phyloP scores from a whole-genome alignment of 2,113 vertebrate species.

The Colius striatus region DNA sequence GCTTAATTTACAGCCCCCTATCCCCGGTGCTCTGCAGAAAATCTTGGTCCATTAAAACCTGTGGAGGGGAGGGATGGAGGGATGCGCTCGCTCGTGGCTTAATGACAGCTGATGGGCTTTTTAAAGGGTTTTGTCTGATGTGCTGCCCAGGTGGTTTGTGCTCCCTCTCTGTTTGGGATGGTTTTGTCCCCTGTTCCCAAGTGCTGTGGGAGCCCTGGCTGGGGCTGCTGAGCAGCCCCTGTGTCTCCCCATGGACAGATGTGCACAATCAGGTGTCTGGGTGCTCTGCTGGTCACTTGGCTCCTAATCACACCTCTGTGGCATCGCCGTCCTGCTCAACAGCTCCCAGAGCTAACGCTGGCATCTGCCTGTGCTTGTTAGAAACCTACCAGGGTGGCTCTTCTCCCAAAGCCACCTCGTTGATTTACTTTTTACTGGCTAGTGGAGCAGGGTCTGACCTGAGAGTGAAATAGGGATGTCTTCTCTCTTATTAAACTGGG shows the following conservation, averaged over 20 bases:
- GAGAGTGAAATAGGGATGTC: fast-evolving
- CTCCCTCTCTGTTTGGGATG: not conserved
- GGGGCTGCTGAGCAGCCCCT: not conserved
- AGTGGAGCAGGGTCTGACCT: fast-evolving
- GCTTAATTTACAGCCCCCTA: not conserved
- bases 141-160: too few relatives aligned
- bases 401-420: not conserved
- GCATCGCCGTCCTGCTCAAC: not conserved
- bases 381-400: not conserved
- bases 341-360: not conserved
- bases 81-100: not conserved
- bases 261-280: not conserved
- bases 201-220: not conserved
- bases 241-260: fast-evolving
- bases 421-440: not conserved
- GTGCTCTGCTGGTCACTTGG: not conserved
- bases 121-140: fast-evolving
- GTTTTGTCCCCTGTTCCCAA: not conserved
- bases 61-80: fast-evolving
- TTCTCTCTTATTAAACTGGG: too few relatives aligned
- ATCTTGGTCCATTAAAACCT: not conserved
- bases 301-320: not conserved
- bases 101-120: not conserved
- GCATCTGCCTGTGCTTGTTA: not conserved
- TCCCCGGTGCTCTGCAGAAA: not conserved